Evolutionary conservation across 2,797 vertebrate genomes (phyloP).

Genomic region (Myoxocephalus aenaeus): DNA sequence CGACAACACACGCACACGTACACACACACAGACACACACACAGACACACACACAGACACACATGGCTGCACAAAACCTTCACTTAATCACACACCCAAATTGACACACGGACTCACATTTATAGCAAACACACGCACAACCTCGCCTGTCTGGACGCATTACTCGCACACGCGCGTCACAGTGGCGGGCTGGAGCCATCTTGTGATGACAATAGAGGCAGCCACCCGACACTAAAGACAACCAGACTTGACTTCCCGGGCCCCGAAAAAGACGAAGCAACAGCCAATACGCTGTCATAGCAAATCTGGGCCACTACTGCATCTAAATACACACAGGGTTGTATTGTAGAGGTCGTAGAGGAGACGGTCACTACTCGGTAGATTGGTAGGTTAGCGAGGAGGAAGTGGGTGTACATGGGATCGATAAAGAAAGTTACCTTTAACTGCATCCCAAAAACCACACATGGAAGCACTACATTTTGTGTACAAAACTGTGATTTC

Average conservation of each 20-base stretch:
- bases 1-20: conserved; percentile 57
- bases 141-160: conserved; percentile 60
- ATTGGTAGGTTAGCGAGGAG: not conserved
- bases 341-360: not conserved
- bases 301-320: conserved; percentile 27
- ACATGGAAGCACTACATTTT: not conserved
- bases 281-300: conserved; percentile 23
- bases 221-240: conserved; percentile 64
- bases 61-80: conserved; percentile 46
- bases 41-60: conserved; percentile 48
- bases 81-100: conserved; percentile 32
- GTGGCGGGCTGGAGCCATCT: conserved; percentile 61
- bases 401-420: not conserved
- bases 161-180: conserved; percentile 50
- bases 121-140: conserved; percentile 27
- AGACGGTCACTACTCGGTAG: no score
- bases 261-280: conserved; percentile 15
- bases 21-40: conserved; percentile 54
- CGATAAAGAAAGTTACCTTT: not conserved
- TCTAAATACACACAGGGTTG: conserved; percentile 8
- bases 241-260: conserved; percentile 57
- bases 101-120: conserved; percentile 27
- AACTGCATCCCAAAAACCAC: not conserved
- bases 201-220: conserved; percentile 70
- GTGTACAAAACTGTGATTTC: not conserved